These are phyloP conservation scores for Jaculus jaculus DNA, from an alignment of 2,113 vertebrate species.

Conservation along the genomic window DNA sequence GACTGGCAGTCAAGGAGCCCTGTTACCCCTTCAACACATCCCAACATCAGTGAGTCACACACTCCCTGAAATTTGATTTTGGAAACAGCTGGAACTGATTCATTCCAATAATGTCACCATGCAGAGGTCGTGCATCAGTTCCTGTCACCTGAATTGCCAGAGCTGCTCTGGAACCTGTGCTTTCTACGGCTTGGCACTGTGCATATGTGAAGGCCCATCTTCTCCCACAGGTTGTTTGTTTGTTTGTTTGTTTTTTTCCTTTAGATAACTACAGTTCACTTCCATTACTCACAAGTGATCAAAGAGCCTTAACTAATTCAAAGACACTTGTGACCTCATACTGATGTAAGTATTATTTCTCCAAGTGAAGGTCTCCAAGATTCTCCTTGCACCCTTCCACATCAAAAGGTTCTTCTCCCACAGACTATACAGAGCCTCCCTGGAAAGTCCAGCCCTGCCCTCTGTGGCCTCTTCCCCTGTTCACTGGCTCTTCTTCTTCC, in stretches of 20 bases:
- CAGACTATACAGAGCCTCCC: background rate
- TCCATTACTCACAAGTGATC: background rate
- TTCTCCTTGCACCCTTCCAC: background rate
- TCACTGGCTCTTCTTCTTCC: background rate
- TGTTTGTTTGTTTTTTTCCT: background rate
- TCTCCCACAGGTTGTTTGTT: background rate
- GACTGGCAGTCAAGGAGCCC: background rate
- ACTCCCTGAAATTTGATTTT: background rate
- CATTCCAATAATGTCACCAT: background rate
- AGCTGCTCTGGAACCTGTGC: background rate
- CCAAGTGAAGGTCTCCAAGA: background rate
- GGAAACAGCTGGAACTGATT: background rate
- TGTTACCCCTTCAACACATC: background rate
- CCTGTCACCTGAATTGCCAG: background rate
- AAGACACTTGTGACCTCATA: background rate
- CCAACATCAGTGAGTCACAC: background rate
- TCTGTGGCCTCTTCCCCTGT: background rate
- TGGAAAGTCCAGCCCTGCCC: background rate
- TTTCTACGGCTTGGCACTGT: background rate
- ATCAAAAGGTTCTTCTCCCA: background rate
- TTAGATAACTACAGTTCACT: background rate
- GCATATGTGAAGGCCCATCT: accelerated
- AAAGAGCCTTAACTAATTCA: background rate
- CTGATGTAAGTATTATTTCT: background rate
- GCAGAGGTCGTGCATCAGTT: background rate